Percentiles rank a stretch among this genome's conserved stretches.
These are phyloP conservation scores for Cephalopachus bancanus DNA, from an alignment of 2,797 vertebrate genomes.

Conservation along the genomic window DNA sequence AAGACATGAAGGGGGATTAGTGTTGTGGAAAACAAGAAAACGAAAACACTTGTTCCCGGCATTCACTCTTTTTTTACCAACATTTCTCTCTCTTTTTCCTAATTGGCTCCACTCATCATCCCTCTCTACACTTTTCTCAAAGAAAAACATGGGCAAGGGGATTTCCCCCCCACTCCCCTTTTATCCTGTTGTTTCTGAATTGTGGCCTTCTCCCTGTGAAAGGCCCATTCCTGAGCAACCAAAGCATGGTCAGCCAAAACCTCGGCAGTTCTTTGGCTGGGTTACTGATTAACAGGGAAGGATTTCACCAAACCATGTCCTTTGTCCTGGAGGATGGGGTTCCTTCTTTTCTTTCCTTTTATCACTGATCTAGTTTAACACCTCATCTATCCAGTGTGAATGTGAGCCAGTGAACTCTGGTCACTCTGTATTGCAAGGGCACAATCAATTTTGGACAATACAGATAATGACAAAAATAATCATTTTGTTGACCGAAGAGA, in stretches of 20 bases:
- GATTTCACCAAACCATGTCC: neutral
- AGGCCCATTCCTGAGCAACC: neutral
- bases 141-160: neutral
- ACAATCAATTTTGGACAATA: neutral
- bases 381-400: neutral
- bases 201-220: neutral
- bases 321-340: neutral
- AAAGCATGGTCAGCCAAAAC: neutral
- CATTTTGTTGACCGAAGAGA: slow-evolving; percentile 23
- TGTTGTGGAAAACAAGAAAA: slow-evolving; percentile 34
- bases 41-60: neutral
- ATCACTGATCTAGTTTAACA: neutral
- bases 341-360: neutral
- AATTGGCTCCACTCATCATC: neutral
- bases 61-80: neutral
- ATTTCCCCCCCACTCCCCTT: neutral
- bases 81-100: no score
- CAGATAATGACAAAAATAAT: slow-evolving; percentile 13
- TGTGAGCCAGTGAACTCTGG: neutral
- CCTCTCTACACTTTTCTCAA: neutral
- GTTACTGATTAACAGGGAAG: neutral
- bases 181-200: neutral
- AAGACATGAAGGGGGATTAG: neutral
- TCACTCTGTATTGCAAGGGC: neutral
- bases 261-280: neutral